These are phyloP conservation scores for Cryptoprocta ferox DNA, from an alignment of 2,797 vertebrate species.

Conservation along the genomic window DNA sequence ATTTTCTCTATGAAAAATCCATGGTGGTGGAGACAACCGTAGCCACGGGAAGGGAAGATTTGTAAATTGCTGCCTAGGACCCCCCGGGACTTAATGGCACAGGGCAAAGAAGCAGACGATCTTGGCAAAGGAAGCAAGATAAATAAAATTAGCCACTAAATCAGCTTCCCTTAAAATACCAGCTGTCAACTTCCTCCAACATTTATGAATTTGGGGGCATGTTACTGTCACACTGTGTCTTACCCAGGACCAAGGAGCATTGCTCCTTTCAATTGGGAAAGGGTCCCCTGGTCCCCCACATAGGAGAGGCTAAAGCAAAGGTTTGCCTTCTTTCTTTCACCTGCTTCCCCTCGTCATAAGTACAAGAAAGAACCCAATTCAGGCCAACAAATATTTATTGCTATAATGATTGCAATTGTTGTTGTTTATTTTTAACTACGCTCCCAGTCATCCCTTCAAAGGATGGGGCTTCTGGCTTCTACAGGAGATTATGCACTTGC, in stretches of 20 bases:
- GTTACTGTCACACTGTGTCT: slow-evolving; percentile 34
- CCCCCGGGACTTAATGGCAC: slow-evolving; percentile 53
- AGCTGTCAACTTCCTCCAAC: slow-evolving; percentile 67
- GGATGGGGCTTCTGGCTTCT: background rate
- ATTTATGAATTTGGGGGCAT: slow-evolving; percentile 56
- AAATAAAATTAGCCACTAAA: slow-evolving; percentile 79
- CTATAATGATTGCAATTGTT: background rate
- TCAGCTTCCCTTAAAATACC: slow-evolving; percentile 71
- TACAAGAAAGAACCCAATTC: background rate
- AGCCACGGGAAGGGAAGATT: slow-evolving; percentile 35
- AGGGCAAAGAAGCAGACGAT: slow-evolving; percentile 15
- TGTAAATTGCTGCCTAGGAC: slow-evolving; percentile 68
- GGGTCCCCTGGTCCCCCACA: background rate
- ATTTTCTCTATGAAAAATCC: slow-evolving; percentile 56
- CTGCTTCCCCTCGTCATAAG: background rate
- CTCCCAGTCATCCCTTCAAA: background rate
- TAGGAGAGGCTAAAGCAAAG: background rate
- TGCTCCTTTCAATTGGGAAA: background rate
- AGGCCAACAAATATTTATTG: background rate
- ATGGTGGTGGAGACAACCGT: background rate
- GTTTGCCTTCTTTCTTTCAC: background rate
- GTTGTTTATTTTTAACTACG: slow-evolving; percentile 11
- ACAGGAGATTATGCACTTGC: background rate
- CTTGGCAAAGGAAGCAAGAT: slow-evolving; percentile 70
- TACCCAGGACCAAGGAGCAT: background rate